phyloP scores from a whole-genome alignment of 2,113 vertebrate genomes.

The Chitala chitala region DNA sequence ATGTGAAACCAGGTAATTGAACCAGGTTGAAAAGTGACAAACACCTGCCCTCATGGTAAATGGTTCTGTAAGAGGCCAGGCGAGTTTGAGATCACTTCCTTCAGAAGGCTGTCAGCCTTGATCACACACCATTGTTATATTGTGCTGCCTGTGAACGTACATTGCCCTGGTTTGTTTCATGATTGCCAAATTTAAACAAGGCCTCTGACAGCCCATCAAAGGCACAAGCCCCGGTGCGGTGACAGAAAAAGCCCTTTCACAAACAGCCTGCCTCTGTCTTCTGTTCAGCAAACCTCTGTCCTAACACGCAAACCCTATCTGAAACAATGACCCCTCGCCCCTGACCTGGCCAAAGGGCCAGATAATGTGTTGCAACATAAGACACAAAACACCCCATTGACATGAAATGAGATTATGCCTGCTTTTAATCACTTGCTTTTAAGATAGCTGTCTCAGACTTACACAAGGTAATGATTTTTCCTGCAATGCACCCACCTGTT shows the following conservation, averaged over 20 bases:
- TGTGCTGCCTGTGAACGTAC: neutral
- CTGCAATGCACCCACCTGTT: neutral
- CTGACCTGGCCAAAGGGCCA: conserved; percentile 26
- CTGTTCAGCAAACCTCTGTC: neutral
- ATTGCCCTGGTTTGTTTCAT: neutral
- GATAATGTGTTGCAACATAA: conserved; percentile 17
- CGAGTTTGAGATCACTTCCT: neutral
- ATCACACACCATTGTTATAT: neutral
- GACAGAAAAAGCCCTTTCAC: neutral
- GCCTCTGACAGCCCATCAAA: neutral
- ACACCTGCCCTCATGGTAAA: neutral
- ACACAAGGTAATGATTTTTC: neutral
- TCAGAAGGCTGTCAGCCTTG: neutral
- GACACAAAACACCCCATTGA: neutral
- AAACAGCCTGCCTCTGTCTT: neutral
- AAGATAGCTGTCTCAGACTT: neutral
- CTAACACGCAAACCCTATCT: neutral
- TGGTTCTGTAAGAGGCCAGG: neutral
- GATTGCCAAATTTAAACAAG: neutral
- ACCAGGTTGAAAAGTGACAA: neutral
- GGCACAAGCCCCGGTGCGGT: neutral
- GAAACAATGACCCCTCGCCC: conserved; percentile 24
- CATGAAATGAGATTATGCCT: conserved; percentile 30
- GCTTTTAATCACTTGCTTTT: neutral
- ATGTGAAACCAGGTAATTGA: too few relatives aligned